These are phyloP conservation scores for Rhopalosiphum nymphaeae DNA, from an alignment of 2,888 invertebrate species.

Conservation along the genomic window DNA sequence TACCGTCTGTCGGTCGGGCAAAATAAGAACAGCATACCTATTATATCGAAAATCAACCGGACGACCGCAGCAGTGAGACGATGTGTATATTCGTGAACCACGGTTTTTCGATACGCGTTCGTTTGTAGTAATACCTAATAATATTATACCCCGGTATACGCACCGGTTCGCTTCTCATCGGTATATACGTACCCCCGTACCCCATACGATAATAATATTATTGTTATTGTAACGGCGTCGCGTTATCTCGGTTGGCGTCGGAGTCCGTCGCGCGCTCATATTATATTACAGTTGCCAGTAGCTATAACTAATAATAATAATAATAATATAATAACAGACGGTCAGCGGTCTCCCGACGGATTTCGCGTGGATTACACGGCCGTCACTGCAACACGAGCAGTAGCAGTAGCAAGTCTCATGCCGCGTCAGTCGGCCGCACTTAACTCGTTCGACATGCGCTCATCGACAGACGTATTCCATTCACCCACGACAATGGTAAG, in stretches of 20 bases:
- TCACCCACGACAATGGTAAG: slow-evolving; percentile 54
- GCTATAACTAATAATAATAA: not conserved
- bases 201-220: not conserved
- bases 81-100: not conserved
- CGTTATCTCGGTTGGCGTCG: not conserved
- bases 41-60: not conserved
- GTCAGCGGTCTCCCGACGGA: not conserved
- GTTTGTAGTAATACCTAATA: not conserved
- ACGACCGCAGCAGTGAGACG: not conserved
- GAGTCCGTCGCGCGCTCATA: not conserved
- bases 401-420: slow-evolving; percentile 5
- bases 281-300: not conserved
- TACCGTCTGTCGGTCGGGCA: not conserved
- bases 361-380: not conserved
- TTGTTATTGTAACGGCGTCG: not conserved
- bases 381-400: not conserved
- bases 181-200: not conserved
- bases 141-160: not conserved
- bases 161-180: not conserved
- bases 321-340: not conserved
- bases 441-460: slow-evolving; percentile 54
- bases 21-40: not conserved
- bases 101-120: not conserved
- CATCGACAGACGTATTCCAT: slow-evolving; percentile 55
- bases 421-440: slow-evolving; percentile 9